These are phyloP conservation scores for Drosophila merina DNA, from an alignment of 2,888 invertebrate species.

Conservation along the genomic window DNA sequence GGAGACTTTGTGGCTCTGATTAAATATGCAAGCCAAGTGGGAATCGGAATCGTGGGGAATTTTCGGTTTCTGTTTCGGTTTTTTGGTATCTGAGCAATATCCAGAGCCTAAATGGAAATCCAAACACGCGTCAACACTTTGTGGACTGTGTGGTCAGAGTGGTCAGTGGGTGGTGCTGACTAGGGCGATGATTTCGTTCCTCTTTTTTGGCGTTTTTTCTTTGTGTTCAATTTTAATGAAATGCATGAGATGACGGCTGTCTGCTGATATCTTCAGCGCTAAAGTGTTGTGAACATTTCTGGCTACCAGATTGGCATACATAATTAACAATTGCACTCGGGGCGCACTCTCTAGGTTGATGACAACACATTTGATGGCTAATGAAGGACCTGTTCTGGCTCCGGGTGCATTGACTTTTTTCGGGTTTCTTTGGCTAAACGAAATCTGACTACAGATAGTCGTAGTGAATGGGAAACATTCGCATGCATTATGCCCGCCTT, in stretches of 20 bases:
- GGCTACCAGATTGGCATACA: slow-evolving; percentile 68
- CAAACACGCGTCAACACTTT: slow-evolving; percentile 68
- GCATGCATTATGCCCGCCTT: slow-evolving; percentile 37
- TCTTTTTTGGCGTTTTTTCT: slow-evolving; percentile 18
- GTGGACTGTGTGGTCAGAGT: slow-evolving; percentile 21
- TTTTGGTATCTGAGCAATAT: slow-evolving; percentile 3
- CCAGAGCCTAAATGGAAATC: slow-evolving; percentile 69
- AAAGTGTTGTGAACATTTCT: slow-evolving; percentile 66
- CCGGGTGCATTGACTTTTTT: slow-evolving; percentile 47
- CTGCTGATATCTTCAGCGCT: slow-evolving; percentile 34
- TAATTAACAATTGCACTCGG: slow-evolving; percentile 66
- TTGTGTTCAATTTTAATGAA: slow-evolving; percentile 51
- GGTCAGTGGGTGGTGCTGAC: slow-evolving; percentile 46
- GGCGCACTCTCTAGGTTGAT: slow-evolving; percentile 40
- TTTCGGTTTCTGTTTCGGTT: slow-evolving; percentile 6
- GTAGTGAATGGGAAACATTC: slow-evolving; percentile 32
- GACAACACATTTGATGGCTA: slow-evolving; percentile 28
- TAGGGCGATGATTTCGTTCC: slow-evolving; percentile 17
- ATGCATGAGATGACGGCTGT: slow-evolving; percentile 55
- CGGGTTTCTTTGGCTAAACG: slow-evolving; percentile 23
- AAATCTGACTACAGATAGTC: slow-evolving; percentile 44
- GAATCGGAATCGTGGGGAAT: slow-evolving; percentile 41
- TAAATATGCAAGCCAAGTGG: slow-evolving; percentile 64
- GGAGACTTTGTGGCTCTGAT: slow-evolving; percentile 48
- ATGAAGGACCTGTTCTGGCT: slow-evolving; percentile 20